Evolutionary conservation across 92 coral and sea anemone species (phyloP).

Genomic region (Diadumene lineata): DNA sequence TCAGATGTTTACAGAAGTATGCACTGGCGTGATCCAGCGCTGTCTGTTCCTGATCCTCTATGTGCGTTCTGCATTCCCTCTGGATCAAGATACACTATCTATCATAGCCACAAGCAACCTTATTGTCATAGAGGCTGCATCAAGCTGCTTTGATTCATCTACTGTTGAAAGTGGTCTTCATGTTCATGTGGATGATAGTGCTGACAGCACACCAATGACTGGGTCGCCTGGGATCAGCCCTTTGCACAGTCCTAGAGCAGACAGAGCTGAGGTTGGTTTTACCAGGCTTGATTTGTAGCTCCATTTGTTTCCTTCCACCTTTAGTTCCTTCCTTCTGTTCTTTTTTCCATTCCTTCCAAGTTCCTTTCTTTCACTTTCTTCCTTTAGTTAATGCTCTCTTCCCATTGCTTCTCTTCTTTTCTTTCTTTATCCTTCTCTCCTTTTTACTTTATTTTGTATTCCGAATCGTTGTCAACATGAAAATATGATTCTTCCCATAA

Average conservation of each 20-base stretch:
- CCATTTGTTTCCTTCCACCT: neutral
- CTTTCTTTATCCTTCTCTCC: neutral
- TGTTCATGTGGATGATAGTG: constrained; percentile 43
- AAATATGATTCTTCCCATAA: too few species aligned
- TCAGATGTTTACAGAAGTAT: constrained; percentile 66
- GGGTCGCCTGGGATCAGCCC: constrained; percentile 59
- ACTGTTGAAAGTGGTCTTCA: constrained; percentile 41
- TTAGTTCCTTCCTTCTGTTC: neutral
- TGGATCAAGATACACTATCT: constrained; percentile 59
- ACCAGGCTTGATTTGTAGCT: neutral
- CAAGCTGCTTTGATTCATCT: constrained; percentile 9
- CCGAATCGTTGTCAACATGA: too few species aligned
- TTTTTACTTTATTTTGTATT: neutral
- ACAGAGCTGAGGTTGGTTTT: constrained; percentile 28
- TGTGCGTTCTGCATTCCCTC: constrained; percentile 72
- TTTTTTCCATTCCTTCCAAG: neutral
- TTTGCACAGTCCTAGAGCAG: constrained; percentile 57
- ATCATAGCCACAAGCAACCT: constrained; percentile 49
- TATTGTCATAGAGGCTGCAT: constrained; percentile 16
- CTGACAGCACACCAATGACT: constrained; percentile 51
- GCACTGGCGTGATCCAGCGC: constrained; percentile 76
- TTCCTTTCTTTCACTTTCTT: neutral
- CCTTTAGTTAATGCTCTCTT: neutral
- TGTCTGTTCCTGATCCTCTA: constrained; percentile 81
- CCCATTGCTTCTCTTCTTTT: neutral